Evolutionary conservation across 37 sponge, comb jelly and placozoan genomes (phyloP).

Genomic region (Beroe forskalii): DNA sequence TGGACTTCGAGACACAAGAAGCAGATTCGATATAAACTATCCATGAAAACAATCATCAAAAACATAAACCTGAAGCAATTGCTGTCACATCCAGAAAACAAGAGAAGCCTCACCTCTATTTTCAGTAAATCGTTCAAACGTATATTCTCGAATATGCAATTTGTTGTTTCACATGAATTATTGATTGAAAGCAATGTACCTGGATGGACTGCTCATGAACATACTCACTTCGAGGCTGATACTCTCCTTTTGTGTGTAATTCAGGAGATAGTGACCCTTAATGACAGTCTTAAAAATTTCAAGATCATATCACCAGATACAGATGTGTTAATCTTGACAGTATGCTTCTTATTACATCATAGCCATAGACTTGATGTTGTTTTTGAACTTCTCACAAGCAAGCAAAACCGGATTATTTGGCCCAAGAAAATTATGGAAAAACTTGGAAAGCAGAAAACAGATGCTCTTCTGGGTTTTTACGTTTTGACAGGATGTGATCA

Average conservation of each 20-base stretch:
- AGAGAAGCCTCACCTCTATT: neutral
- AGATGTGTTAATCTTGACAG: conserved; percentile 2
- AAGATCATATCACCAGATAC: neutral
- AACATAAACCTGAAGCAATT: neutral
- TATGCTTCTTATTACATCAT: too few species aligned
- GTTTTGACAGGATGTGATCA: neutral
- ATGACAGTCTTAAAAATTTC: too few species aligned
- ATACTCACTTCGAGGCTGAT: neutral
- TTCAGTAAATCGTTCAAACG: too few species aligned
- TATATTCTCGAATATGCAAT: too few species aligned
- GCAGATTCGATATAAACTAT: neutral
- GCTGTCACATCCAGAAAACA: neutral
- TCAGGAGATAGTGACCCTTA: too few species aligned
- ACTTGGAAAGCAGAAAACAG: too few species aligned
- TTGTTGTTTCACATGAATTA: too few species aligned
- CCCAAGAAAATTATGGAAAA: too few species aligned
- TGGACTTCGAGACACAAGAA: neutral
- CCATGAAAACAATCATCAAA: neutral
- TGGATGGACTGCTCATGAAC: neutral
- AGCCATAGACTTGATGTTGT: too few species aligned
- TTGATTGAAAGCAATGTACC: too few species aligned
- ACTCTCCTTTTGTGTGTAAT: neutral
- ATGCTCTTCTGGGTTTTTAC: neutral
- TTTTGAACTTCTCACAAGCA: conserved; percentile 4
- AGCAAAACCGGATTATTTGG: too few species aligned